These are phyloP conservation scores for Brassicogethes aeneus DNA, from an alignment of 2,888 invertebrate species.

Conservation along the genomic window DNA sequence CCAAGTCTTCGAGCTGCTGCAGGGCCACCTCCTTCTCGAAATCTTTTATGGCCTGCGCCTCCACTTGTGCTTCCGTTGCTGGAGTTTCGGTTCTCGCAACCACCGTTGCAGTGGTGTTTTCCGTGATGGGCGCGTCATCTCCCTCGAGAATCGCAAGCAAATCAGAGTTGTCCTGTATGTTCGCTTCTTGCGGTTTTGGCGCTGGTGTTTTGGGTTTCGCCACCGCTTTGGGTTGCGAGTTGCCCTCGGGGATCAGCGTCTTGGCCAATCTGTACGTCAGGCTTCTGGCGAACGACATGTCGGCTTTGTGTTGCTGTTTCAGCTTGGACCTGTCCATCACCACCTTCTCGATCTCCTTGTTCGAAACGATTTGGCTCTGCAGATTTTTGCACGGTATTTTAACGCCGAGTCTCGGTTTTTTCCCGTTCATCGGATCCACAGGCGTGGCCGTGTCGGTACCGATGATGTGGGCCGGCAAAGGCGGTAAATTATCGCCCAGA, in stretches of 20 bases:
- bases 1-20: constrained; percentile 47
- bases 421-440: constrained; percentile 33
- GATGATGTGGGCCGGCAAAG: constrained; percentile 36
- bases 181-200: constrained; percentile 6
- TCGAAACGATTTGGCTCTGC: constrained; percentile 47
- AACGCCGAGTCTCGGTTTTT: constrained; percentile 41
- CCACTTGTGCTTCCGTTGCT: constrained; percentile 10
- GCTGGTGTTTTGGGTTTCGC: constrained; percentile 6
- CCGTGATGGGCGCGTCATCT: constrained; percentile 29
- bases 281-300: constrained; percentile 46
- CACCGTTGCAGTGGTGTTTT: neutral
- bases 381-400: constrained; percentile 40
- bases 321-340: constrained; percentile 44
- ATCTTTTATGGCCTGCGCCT: constrained; percentile 27
- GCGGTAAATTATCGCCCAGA: neutral
- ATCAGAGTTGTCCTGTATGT: constrained; percentile 43
- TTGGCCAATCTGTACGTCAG: constrained; percentile 40
- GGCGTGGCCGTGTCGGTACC: constrained; percentile 40
- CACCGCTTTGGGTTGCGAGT: neutral
- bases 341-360: constrained; percentile 47
- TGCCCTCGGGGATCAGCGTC: constrained; percentile 21
- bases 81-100: constrained; percentile 7
- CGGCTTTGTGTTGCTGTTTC: constrained; percentile 40
- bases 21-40: constrained; percentile 47
- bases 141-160: constrained; percentile 50